Conservation (phyloP, 2,797 vertebrate genomes). For the Oceanodroma leucorhoa region DNA sequence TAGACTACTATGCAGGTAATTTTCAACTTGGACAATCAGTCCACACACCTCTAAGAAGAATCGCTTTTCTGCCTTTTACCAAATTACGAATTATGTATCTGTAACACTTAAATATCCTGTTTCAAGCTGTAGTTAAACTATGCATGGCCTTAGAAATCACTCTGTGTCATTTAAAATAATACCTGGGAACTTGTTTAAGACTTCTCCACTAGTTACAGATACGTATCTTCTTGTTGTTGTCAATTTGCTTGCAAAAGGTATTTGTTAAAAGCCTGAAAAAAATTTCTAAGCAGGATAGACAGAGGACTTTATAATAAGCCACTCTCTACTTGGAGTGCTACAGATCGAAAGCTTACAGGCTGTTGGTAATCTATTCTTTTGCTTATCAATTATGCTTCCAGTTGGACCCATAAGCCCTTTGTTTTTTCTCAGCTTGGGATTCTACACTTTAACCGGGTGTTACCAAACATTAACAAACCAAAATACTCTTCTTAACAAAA, state of each 20-base stretch:
- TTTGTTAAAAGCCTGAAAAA: background rate
- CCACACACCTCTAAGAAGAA: background rate
- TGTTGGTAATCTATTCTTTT: background rate
- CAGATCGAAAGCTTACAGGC: background rate
- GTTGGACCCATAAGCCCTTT: background rate
- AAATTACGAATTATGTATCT: background rate
- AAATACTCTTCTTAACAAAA: background rate
- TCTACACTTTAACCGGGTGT: background rate
- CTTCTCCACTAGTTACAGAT: background rate
- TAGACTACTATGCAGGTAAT: background rate
- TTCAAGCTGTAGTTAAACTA: background rate
- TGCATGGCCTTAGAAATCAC: background rate
- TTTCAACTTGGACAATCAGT: background rate
- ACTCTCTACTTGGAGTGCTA: background rate
- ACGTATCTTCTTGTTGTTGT: background rate
- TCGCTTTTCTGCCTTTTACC: background rate
- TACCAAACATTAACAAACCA: background rate
- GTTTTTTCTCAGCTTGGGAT: background rate
- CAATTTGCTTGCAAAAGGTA: background rate
- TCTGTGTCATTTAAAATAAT: background rate
- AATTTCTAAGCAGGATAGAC: background rate
- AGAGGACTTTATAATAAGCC: background rate
- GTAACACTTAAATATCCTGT: background rate
- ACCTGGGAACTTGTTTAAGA: background rate
- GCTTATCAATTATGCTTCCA: background rate